Base-by-base conservation (phyloP, 2,888 invertebrate species). In the Eumerus sabulonum region DNA sequence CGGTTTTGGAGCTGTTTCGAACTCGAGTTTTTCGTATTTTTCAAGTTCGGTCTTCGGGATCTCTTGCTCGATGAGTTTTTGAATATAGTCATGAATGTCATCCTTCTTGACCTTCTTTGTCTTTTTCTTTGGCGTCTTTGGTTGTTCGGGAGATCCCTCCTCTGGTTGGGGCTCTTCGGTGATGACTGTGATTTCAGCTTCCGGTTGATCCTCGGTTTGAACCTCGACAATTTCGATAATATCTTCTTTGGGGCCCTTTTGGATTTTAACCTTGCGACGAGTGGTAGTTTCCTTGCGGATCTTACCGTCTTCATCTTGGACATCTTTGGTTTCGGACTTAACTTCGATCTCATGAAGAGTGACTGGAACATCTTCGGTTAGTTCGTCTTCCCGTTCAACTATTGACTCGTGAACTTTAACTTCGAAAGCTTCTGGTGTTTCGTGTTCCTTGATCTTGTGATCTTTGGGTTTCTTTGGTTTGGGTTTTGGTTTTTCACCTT, bases 241-340 rank as follows among this genome's bases (percentile, higher is more conserved):
- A 60, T 85, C 83, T 68, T 89, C 88, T 82, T 88, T 86, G 1
- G 88, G 86, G 9, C 87, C 88, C 47, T 86, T 86, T 12, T 87
- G 87, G 59, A 89, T 89, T 71, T 88, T 89, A 1, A 89, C 86
- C 54, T 88, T 87, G 9, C 88, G 87, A 74, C 88, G 90, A 12
- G 88, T 90, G 16, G 86, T 87, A 2, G 86, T 87, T 64, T 89
- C 87, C 76, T 88, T 88, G 27, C 87, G 86, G 4, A 86, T 84
- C 40, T 88, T 87, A 36, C 90, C 88, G 38, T 86, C 84, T 1
- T 90, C 88, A 12, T 88, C 86, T 11, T 86, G 86, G 56, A 88
- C 85, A 85, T 90, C 87, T 18, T 88, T 88, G 42, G 84, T 85
- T 79, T 89, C 87, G 1, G 90, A 87, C 77, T 88, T 85, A 83